Evolutionary conservation across 2,797 vertebrate species (phyloP), one percentile per base, ranked within the genome.

Genomic region (Hippopotamyrus pictus): DNA sequence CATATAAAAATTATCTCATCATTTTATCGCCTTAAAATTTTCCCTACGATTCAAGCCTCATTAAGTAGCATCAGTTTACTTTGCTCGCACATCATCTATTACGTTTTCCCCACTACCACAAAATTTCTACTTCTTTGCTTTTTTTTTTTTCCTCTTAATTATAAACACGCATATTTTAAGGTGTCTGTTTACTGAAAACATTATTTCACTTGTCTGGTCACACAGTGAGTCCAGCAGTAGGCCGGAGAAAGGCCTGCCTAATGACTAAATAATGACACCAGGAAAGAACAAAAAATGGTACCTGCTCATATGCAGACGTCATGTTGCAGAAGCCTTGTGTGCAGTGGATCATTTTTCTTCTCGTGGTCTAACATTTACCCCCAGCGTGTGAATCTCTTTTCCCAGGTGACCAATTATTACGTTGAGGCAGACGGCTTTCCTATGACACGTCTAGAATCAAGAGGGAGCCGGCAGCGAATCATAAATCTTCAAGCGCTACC

Each of bases 401-500:
- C 96, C 95, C 95, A 90, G 92, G 95, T 89, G 90, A 90, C 93
- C 94, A 95, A 96, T 97, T 95, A 96, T 96, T 94, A 93, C 91
- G 92, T 91, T 93, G 93, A 93, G 94, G 94, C 95, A 96, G 95
- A 95, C 95, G 94, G 94, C 95, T 92, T 91, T 90, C 90, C 92
- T 94, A 91, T 93, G 92, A 90, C 88, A 88, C 89, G 76, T 93
- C 94, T 95, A 73, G 87, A 91, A 89, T 92, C 90, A 90, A 88
- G 0, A 7, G 90, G 33, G 90, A 89, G 89, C 3, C 33, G 89
- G 22, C 25, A 88, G 83, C 53, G 87, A 89, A 91, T 93, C 91
- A 2, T 2, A 90, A 91, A 91, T 91, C 88, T 85, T 89, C 89
- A 92, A 93, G 86, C 54, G 46, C 54, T 87, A 62, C 84, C 4